Percentiles rank a stretch among this genome's conserved stretches.
Conservation (phyloP, 2,888 invertebrate species). For the Omphaloscelis lunosa region DNA sequence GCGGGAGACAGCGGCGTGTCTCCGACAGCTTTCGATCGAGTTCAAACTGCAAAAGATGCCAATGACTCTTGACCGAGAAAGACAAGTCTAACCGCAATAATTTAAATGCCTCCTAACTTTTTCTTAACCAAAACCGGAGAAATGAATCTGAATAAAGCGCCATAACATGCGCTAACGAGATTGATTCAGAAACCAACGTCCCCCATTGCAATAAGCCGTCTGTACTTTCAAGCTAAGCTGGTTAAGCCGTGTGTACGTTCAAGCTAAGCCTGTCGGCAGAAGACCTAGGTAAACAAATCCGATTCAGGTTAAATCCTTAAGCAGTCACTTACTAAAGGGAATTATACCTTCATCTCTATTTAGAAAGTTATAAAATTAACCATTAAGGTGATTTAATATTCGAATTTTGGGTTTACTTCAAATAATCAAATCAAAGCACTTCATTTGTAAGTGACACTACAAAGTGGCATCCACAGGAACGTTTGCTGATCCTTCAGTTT, state of each 20-base stretch:
- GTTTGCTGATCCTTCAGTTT: background rate
- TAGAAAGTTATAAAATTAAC: too few species aligned
- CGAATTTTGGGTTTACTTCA: background rate
- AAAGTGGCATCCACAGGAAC: background rate
- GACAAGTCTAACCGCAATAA: too few species aligned
- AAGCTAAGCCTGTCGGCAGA: background rate
- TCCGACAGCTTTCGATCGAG: slow-evolving; percentile 25
- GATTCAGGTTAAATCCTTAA: background rate
- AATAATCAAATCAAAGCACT: too few species aligned
- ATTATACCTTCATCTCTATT: background rate
- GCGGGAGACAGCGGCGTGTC: slow-evolving; percentile 25
- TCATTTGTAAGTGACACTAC: background rate
- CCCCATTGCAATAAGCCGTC: background rate
- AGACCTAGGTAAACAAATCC: background rate
- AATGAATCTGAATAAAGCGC: background rate
- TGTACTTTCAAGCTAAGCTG: too few species aligned
- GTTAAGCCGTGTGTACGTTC: slow-evolving; percentile 18
- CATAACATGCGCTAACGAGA: background rate
- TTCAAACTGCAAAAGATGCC: slow-evolving; percentile 54
- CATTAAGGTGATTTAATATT: background rate
- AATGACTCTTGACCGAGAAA: slow-evolving; percentile 69
- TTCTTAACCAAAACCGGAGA: background rate
- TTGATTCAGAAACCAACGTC: background rate
- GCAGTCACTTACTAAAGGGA: too few species aligned
- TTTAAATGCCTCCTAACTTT: background rate